phyloP scores from a whole-genome alignment of 2,113 vertebrate species.

The Pseudorasbora parva region DNA sequence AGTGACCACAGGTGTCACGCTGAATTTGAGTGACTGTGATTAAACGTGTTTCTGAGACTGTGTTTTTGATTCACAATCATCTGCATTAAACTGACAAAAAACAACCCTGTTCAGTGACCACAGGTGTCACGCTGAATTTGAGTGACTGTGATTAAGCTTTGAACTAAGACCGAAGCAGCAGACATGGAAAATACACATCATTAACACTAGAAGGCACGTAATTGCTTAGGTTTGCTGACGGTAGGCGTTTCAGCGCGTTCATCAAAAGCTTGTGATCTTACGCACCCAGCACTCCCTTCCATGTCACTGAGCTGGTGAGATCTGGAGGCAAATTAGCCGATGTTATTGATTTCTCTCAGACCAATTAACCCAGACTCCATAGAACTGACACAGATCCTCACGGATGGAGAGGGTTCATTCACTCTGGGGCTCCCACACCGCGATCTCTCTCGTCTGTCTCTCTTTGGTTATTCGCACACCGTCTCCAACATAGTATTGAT shows the following conservation, averaged over 20 bases:
- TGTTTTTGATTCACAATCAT: neutral
- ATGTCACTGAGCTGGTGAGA: conserved; percentile 8
- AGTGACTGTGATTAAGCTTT: conserved; percentile 18
- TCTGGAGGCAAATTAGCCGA: conserved; percentile 40
- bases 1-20: neutral
- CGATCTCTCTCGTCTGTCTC: neutral
- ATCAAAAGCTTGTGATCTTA: conserved; percentile 8
- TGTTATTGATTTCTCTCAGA: conserved; percentile 41
- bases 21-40: conserved; percentile 12
- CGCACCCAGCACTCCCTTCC: neutral
- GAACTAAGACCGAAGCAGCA: neutral
- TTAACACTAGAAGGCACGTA: neutral
- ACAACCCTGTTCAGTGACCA: conserved; percentile 12
- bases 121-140: neutral
- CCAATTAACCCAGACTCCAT: conserved; percentile 43
- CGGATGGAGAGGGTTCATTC: conserved; percentile 40
- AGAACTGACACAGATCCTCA: conserved; percentile 11
- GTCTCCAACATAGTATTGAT: conserved; percentile 22
- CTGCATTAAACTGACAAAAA: neutral
- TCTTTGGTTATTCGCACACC: conserved; percentile 19
- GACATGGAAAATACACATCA: conserved; percentile 1
- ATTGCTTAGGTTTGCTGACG: neutral
- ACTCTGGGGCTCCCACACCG: conserved; percentile 21
- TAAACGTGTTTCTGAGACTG: neutral
- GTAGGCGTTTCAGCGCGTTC: neutral